Percentiles rank a stretch among this genome's conserved stretches.
phyloP scores from a whole-genome alignment of 92 coral and sea anemone species.

The Montipora capitata region DNA sequence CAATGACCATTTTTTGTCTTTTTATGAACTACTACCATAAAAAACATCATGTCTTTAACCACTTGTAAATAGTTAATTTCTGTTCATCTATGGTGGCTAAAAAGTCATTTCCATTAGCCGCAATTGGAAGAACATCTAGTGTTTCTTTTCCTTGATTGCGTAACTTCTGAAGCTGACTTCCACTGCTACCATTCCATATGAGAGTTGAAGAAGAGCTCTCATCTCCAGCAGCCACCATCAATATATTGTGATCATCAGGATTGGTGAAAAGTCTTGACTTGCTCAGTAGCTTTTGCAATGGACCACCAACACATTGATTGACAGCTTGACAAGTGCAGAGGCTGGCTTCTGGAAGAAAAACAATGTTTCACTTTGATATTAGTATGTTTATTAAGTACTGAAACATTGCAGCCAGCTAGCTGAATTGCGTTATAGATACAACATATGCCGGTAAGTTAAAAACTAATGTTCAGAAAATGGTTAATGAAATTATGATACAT shows the following conservation, averaged over 20 bases:
- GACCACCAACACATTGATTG: constrained; percentile 88
- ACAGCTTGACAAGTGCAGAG: constrained; percentile 82
- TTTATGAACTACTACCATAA: no score
- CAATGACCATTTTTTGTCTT: no score
- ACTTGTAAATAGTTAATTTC: constrained; percentile 85
- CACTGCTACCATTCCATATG: constrained; percentile 90
- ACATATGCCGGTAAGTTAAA: no score
- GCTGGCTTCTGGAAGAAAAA: constrained; percentile 59
- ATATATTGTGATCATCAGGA: constrained; percentile 82
- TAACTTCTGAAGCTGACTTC: constrained; percentile 84
- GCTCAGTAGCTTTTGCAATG: constrained; percentile 85
- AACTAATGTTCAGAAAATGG: no score
- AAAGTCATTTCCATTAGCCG: constrained; percentile 77
- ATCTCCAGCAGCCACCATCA: constrained; percentile 90
- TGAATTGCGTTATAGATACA: no score
- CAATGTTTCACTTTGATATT: no score
- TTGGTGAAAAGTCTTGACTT: constrained; percentile 77
- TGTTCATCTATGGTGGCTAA: constrained; percentile 87
- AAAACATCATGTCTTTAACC: constrained; percentile 35
- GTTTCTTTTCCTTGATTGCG: constrained; percentile 92
- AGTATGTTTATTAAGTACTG: no score
- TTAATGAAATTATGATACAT: no score
- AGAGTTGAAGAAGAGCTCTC: constrained; percentile 84
- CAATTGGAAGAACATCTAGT: constrained; percentile 85
- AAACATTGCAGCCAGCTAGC: no score